Percentiles rank a stretch among this genome's conserved stretches.
phyloP scores from a whole-genome alignment of 1,140 invertebrate genomes.

The Popillia japonica region DNA sequence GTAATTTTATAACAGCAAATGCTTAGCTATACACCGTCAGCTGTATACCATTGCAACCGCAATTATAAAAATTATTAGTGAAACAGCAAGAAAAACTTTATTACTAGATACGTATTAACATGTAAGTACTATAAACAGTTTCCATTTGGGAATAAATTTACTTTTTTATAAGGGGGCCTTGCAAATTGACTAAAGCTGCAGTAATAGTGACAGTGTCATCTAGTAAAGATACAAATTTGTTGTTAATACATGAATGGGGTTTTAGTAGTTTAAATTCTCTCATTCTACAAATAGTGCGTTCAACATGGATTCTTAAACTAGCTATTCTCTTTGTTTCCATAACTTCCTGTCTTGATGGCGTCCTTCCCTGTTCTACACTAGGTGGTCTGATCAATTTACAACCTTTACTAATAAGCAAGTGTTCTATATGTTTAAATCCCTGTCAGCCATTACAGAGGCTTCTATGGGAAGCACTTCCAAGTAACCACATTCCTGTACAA shows the following conservation, averaged over 20 bases:
- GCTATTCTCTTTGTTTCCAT: slow-evolving; percentile 58
- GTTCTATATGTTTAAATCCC: slow-evolving; percentile 41
- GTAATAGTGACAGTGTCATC: no score
- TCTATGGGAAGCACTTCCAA: slow-evolving; percentile 40
- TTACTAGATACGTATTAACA: no score
- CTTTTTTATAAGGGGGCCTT: no score
- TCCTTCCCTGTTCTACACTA: slow-evolving; percentile 49
- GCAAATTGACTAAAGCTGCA: no score
- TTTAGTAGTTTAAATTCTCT: slow-evolving; percentile 58
- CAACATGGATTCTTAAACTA: slow-evolving; percentile 57
- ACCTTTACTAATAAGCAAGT: background rate
- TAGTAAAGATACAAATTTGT: slow-evolving; percentile 38
- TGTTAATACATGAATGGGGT: slow-evolving; percentile 56
- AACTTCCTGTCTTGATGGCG: slow-evolving; percentile 54
- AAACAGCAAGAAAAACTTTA: no score
- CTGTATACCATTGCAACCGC: no score
- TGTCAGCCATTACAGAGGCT: slow-evolving; percentile 51
- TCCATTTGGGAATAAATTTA: no score
- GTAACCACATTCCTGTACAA: slow-evolving; percentile 47
- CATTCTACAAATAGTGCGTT: no score
- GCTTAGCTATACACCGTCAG: no score
- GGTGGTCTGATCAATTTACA: slow-evolving; percentile 37
- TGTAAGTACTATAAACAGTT: no score
- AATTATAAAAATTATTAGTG: no score
- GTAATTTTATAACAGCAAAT: no score